Percentiles rank a stretch among this genome's conserved stretches.
Evolutionary conservation across 2,113 vertebrate genomes (phyloP).

Genomic region (Oreamnos americanus): DNA sequence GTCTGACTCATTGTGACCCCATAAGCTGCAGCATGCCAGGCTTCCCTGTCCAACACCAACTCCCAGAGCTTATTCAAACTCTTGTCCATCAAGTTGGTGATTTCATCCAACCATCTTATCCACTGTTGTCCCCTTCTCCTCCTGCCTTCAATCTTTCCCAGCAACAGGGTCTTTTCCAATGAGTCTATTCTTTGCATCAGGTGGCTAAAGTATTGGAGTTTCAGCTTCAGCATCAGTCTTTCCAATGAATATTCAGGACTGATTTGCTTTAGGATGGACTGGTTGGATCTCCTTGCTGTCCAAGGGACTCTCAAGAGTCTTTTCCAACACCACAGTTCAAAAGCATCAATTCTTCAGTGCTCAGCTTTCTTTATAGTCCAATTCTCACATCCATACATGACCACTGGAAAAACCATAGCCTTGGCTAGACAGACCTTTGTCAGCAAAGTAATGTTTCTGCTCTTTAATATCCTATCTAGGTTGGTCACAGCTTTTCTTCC

Average conservation of each 20-base stretch:
- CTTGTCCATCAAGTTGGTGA: neutral
- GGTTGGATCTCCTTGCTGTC: neutral
- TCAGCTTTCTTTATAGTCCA: neutral
- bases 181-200: neutral
- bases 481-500: neutral
- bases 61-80: neutral
- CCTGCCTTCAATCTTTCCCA: neutral
- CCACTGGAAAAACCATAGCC: neutral
- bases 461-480: neutral
- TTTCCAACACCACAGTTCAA: neutral
- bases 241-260: neutral
- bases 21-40: neutral
- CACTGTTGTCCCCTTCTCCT: neutral
- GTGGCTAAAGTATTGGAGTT: neutral
- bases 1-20: neutral
- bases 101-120: neutral
- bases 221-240: neutral
- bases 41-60: neutral
- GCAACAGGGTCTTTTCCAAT: neutral
- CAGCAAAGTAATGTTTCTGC: neutral
- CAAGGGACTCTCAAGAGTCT: neutral
- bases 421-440: neutral
- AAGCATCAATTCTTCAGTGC: neutral
- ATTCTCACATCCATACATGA: neutral
- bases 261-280: neutral